Percentiles rank a stretch among this genome's conserved stretches.
These are phyloP conservation scores for Rhorus exstirpatorius DNA, from an alignment of 2,888 invertebrate species.

Conservation along the genomic window DNA sequence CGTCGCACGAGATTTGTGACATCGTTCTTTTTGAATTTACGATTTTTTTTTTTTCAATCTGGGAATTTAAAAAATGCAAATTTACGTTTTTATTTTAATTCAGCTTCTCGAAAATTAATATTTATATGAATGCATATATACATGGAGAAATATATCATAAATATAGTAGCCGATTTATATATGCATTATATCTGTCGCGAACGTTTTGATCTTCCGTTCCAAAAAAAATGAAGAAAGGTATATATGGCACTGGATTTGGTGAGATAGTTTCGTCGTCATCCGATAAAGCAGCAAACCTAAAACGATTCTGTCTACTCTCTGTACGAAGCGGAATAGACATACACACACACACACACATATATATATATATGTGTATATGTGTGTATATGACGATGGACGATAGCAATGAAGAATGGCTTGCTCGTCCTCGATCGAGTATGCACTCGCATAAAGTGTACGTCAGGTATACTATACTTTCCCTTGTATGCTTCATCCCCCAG, in stretches of 20 bases:
- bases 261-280: conserved; percentile 22
- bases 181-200: no score
- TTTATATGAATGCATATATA: no score
- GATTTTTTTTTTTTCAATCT: no score
- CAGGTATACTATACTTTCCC: conserved; percentile 30
- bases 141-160: no score
- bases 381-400: conserved; percentile 49
- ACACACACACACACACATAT: background rate
- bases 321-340: conserved; percentile 15
- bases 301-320: conserved; percentile 54
- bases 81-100: no score
- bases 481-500: background rate
- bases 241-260: conserved; percentile 38
- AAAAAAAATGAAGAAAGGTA: conserved; percentile 10
- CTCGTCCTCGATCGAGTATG: conserved; percentile 71
- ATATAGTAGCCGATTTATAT: no score
- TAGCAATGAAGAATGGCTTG: conserved; percentile 72
- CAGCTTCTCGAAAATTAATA: no score
- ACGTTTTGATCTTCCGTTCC: conserved; percentile 11
- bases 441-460: conserved; percentile 72
- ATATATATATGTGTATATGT: conserved; percentile 1
- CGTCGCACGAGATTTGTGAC: no score
- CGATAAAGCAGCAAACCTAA: conserved; percentile 64
- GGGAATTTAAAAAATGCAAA: no score
- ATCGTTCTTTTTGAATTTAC: no score